Evolutionary conservation across 2,888 invertebrate species (phyloP).

Genomic region (Chironomus tentans): DNA sequence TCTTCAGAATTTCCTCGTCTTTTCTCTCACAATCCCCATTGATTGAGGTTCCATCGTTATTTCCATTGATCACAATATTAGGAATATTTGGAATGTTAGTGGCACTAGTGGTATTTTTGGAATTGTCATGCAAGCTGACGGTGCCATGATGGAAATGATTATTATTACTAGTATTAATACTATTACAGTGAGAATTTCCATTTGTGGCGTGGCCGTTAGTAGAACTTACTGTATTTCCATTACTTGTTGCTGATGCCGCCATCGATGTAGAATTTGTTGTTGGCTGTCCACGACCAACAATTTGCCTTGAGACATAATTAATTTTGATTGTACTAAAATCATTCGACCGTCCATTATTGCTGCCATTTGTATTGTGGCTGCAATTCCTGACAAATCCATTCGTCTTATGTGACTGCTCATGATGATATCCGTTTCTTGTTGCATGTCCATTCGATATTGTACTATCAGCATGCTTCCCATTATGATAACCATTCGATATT

Average conservation of each 20-base stretch:
- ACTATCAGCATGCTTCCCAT: neutral
- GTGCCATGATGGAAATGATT: neutral
- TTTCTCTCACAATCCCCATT: too few relatives aligned
- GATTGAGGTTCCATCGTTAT: neutral
- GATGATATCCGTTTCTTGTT: neutral
- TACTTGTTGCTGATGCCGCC: neutral
- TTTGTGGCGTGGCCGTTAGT: neutral
- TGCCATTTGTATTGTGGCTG: neutral
- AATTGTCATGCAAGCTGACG: constrained; percentile 27
- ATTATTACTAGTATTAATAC: too few relatives aligned
- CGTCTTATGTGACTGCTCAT: neutral
- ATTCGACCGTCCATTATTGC: neutral
- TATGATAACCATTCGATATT: neutral
- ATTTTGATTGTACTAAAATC: constrained; percentile 6
- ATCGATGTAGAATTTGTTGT: neutral
- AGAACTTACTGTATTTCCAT: neutral
- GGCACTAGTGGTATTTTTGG: neutral
- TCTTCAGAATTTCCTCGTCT: too few relatives aligned
- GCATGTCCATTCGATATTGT: neutral
- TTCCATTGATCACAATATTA: constrained; percentile 26
- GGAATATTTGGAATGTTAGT: constrained; percentile 13
- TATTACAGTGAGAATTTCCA: neutral
- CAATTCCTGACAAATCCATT: constrained; percentile 3
- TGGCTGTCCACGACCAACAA: constrained; percentile 5
- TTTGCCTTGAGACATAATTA: constrained; percentile 15